phyloP scores from a whole-genome alignment of 1,140 invertebrate species.

The Agrilus planipennis region DNA sequence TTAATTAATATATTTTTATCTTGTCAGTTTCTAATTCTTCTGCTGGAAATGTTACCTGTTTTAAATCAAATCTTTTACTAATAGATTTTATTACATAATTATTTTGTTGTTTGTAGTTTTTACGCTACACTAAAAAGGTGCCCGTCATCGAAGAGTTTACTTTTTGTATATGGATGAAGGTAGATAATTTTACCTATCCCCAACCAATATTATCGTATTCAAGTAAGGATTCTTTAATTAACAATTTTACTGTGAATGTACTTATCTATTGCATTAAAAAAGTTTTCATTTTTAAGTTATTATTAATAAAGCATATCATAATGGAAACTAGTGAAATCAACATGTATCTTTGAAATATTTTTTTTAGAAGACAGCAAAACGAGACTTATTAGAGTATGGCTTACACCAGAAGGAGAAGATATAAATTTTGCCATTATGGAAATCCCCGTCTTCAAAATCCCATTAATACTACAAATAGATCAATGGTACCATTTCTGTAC shows the following conservation, averaged over 20 bases:
- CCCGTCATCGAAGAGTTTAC: constrained; percentile 51
- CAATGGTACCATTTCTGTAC: constrained; percentile 54
- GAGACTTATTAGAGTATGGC: constrained; percentile 46
- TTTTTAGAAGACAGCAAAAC: constrained; percentile 43
- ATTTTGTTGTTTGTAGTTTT: constrained; percentile 41
- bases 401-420: constrained; percentile 40
- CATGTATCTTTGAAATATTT: too few relatives aligned
- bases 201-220: constrained; percentile 55
- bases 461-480: constrained; percentile 37
- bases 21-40: too few relatives aligned
- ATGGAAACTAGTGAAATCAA: background rate
- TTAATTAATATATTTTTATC: too few relatives aligned
- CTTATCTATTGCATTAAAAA: too few relatives aligned
- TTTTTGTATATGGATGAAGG: constrained; percentile 51
- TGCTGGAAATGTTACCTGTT: too few relatives aligned
- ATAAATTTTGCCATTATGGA: constrained; percentile 46
- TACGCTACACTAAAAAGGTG: constrained; percentile 47
- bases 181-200: constrained; percentile 42
- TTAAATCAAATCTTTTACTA: too few relatives aligned
- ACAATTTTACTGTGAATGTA: too few relatives aligned
- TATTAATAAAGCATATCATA: background rate
- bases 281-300: background rate
- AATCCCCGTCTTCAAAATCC: constrained; percentile 34
- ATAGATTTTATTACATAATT: too few relatives aligned
- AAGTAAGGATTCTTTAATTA: constrained; percentile 38